Evolutionary conservation across 2,113 vertebrate species (phyloP).

Genomic region (Myxocyprinus asiaticus): DNA sequence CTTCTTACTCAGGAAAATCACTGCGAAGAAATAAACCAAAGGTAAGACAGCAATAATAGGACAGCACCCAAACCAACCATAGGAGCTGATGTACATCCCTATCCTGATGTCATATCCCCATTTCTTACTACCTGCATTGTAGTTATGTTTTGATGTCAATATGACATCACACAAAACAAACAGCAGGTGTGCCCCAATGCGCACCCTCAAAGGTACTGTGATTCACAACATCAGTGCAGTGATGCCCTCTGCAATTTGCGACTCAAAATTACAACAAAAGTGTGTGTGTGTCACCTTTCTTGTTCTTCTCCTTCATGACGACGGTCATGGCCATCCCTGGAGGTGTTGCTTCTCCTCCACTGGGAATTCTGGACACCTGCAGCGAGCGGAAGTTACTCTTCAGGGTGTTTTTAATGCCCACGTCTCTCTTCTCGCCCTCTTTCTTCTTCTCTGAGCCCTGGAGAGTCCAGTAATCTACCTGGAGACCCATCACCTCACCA

Average conservation of each 20-base stretch:
- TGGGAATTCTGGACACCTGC: conserved; percentile 86
- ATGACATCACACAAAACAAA: too few relatives aligned
- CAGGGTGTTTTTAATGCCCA: conserved; percentile 85
- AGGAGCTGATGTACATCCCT: too few relatives aligned
- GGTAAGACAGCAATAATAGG: not conserved
- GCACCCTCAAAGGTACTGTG: too few relatives aligned
- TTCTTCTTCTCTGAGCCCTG: conserved; percentile 81
- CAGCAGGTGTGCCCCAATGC: too few relatives aligned
- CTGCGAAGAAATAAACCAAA: conserved; percentile 58
- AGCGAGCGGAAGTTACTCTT: conserved; percentile 94
- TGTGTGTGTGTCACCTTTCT: conserved; percentile 75
- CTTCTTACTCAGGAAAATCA: conserved; percentile 88
- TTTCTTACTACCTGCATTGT: too few relatives aligned
- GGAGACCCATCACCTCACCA: conserved; percentile 90
- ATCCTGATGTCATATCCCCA: too few relatives aligned
- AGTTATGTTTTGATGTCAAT: too few relatives aligned
- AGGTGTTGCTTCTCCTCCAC: conserved; percentile 81
- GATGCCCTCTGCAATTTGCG: too few relatives aligned
- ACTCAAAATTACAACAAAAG: too few relatives aligned
- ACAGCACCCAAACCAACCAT: too few relatives aligned
- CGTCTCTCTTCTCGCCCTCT: conserved; percentile 80
- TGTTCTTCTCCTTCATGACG: conserved; percentile 93
- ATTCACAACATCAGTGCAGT: too few relatives aligned
- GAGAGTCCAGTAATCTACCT: conserved; percentile 92
- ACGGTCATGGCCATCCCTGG: conserved; percentile 93